Base-by-base conservation (phyloP, 2,888 invertebrate species). In the Chouioia cunea region DNA sequence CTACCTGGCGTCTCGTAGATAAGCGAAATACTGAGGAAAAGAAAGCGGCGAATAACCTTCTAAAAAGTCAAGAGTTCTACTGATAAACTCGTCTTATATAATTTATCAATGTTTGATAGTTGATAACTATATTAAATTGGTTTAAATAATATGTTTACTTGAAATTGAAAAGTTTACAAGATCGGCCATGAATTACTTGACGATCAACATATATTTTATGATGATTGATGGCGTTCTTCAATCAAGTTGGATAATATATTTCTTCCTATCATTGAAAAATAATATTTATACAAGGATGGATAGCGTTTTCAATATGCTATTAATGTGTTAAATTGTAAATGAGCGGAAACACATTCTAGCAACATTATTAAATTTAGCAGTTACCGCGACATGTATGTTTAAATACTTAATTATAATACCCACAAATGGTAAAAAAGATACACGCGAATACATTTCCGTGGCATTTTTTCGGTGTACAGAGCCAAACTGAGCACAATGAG, bases 31-130 rank as follows among this genome's bases (percentile, higher is more conserved):
- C 50, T 27, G 22, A 50, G 27, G 52, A 60, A 54, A 56, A 56
- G 48, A 56, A 56, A 47, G 44, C 3, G 15, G 4, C 56, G 48
- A 48, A 59, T 59, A 66, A 16, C 60, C 27, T 48, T 50, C 46
- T 44, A 52, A 58, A 52, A 65, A 69, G 68, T 57, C 44, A 47
- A 50, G 50, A 69, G 63, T 69, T 69, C 22, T n/a, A n/a, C 59
- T 56, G 63, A 69, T 62, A 56, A 50, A 57, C 44, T 47, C 36
- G 10, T 22, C 48, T 18, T 63, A 43, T 23, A 69, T 69, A 57
- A 63, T 57, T 69, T 57, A 62, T 68, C 62, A 48, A 68, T 68
- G 62, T 68, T 62, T n/a, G 59, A 10, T 22, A 8, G 6, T 20
- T 16, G 48, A 47, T 18, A 54, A 47, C 44, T 47, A 56, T 12